Base-by-base conservation (phyloP, 2,888 invertebrate genomes). In the Nemurella pictetii region DNA sequence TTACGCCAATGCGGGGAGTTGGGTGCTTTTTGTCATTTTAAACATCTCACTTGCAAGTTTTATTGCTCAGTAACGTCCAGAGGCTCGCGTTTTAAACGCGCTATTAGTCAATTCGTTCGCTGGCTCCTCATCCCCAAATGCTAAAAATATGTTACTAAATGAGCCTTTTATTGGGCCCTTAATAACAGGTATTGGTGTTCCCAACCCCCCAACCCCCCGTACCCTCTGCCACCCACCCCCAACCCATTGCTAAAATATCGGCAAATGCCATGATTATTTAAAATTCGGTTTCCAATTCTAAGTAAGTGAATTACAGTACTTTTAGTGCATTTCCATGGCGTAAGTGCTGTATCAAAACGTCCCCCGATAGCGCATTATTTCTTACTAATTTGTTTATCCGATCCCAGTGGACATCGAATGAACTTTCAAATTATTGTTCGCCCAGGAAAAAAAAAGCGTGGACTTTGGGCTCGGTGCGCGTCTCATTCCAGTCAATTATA, bases 321-420 rank as follows among this genome's bases (percentile, higher is more conserved):
- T 28, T 28, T 27, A 28, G 75, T 9, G 26, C 28, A 75, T 75
- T 7, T 9, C 32, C 55, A 55, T 12, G 20, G 55, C 55, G 15
- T 55, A 55, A 55, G 55, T 55, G 55, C 55, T 55, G 55, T 55
- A 55, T 55, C 55, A 55, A 55, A 55, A 55, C 55, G 55, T 55
- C 78, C n/a, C 30, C 5, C 78, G 78, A 30, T 30, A 78, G 30
- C 30, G 12, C 28, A 78, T 78, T 78, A 28, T 12, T 27, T 78
- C 78, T 78, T 78, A 29, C 82, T 82, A 72, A 82, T 82, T 82
- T 26, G 82, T 72, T 82, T 55, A 82, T 5, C 32, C 25, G 27
- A 20, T 12, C 7, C 72, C 27, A 28, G 27, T 25, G 55, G 4
- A 30, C 7, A n/a, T 32, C 55, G 27, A 55, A 72, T 26, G 15